Base-by-base conservation (phyloP, 2,113 vertebrate species). In the Neodontobutis hainanensis region DNA sequence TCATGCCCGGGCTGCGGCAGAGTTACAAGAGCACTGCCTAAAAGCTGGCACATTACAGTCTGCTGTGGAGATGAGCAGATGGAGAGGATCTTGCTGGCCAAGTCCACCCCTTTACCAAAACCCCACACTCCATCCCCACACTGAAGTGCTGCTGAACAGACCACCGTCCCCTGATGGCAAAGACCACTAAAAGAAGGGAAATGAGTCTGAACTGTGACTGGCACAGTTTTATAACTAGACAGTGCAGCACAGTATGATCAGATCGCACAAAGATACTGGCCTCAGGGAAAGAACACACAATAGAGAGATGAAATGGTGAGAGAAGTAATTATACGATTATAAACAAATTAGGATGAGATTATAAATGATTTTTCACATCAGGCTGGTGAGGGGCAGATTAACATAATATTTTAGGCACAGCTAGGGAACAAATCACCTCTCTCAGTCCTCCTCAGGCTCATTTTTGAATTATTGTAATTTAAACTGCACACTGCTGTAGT, bases 41-140 rank as follows among this genome's bases (percentile, higher is more conserved):
- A 73, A 82, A 69, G 56, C 78, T 86, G 85, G 83, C 76, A 75
- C 60, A 42, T 49, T 62, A n/a, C 4, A 69, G 68, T 63, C 44
- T 43, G 40, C 70, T 63, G 62, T 58, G 57, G 83, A 78, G 63
- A 85, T 52, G 79, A 80, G 87, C 84, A 87, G 83, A 83, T 85
- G 80, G 84, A 77, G 71, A 79, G 76, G 71, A 77, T 87, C 80
- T 83, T 62, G 71, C 55, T 61, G 67, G 56, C 49, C 53, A 69
- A 73, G 65, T 11, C 53, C 61, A 65, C 35, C 59, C 56, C 65
- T 64, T 73, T 61, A 71, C 67, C 64, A 82, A 75, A 73, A 75
- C 55, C 57, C 60, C 35, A 74, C 73, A 67, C 62, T 79, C 70
- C 72, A 83, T 67, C 47, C 71, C 75, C 68, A 72, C 61, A 63